Percentiles rank a stretch among this genome's conserved stretches.
These are phyloP conservation scores for Xiphydria camelus DNA, from an alignment of 2,888 invertebrate species.

Conservation along the genomic window DNA sequence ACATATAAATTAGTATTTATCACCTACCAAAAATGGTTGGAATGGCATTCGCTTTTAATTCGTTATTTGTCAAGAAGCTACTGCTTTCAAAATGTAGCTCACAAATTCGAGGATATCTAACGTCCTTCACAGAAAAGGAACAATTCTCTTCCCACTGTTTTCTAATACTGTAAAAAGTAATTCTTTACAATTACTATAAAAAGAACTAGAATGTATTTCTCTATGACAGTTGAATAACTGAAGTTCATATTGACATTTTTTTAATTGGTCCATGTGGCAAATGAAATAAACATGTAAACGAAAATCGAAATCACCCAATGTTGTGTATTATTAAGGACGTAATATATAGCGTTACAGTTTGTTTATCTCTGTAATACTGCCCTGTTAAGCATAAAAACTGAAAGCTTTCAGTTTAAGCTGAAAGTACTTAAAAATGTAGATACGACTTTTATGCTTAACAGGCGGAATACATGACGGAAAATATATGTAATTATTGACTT, in stretches of 20 bases:
- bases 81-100: constrained; percentile 36
- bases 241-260: neutral
- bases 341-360: too few species aligned
- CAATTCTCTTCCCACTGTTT: constrained; percentile 30
- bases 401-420: neutral
- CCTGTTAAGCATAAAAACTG: neutral
- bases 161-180: constrained; percentile 21
- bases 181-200: too few species aligned
- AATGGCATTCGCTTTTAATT: constrained; percentile 23
- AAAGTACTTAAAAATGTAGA: neutral
- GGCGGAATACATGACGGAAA: too few species aligned
- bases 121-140: constrained; percentile 4
- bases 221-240: neutral
- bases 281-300: neutral
- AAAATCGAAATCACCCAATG: neutral
- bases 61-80: constrained; percentile 17
- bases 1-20: constrained; percentile 17
- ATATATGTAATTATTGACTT: constrained; percentile 7
- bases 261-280: neutral
- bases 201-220: neutral
- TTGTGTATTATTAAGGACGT: too few species aligned
- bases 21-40: constrained; percentile 30
- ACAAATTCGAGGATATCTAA: constrained; percentile 21
- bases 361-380: too few species aligned
- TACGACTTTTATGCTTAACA: neutral